phyloP scores from a whole-genome alignment of 1,140 invertebrate genomes.

The Prorops nasuta region DNA sequence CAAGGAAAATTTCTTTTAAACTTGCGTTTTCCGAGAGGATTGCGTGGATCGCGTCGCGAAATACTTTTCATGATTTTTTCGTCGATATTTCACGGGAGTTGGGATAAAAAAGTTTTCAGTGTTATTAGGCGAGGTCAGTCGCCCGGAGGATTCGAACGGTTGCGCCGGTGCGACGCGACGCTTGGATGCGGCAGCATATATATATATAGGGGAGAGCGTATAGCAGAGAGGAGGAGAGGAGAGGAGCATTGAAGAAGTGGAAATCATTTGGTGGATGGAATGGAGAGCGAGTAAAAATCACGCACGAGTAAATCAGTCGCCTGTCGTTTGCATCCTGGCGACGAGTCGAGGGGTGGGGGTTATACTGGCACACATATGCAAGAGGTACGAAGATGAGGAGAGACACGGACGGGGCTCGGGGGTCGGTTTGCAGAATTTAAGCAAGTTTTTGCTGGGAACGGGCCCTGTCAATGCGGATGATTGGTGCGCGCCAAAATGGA shows the following conservation, averaged over 20 bases:
- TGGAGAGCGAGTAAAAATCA: slow-evolving; percentile 29
- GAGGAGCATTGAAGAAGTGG: neutral
- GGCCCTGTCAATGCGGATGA: slow-evolving; percentile 45
- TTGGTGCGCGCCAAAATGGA: slow-evolving; percentile 46
- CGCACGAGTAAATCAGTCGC: slow-evolving; percentile 44
- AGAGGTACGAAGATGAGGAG: slow-evolving; percentile 10
- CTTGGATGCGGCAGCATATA: no score
- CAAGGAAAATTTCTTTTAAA: no score
- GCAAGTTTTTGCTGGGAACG: slow-evolving; percentile 41
- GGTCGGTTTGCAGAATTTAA: slow-evolving; percentile 40
- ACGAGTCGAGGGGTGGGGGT: slow-evolving; percentile 2
- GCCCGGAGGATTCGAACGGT: no score
- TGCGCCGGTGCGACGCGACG: no score
- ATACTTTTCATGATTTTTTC: no score
- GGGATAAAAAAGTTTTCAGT: no score
- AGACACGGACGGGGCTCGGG: slow-evolving; percentile 12
- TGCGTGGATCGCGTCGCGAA: no score
- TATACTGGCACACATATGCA: neutral
- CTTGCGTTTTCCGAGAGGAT: no score
- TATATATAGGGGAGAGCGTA: no score
- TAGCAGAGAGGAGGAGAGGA: no score
- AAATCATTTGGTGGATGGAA: slow-evolving; percentile 14
- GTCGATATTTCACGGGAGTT: no score
- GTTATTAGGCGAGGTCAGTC: no score
- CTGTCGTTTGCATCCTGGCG: slow-evolving; percentile 42